phyloP scores from a whole-genome alignment of 2,113 vertebrate genomes.

The Pomatorhinus ruficollis region DNA sequence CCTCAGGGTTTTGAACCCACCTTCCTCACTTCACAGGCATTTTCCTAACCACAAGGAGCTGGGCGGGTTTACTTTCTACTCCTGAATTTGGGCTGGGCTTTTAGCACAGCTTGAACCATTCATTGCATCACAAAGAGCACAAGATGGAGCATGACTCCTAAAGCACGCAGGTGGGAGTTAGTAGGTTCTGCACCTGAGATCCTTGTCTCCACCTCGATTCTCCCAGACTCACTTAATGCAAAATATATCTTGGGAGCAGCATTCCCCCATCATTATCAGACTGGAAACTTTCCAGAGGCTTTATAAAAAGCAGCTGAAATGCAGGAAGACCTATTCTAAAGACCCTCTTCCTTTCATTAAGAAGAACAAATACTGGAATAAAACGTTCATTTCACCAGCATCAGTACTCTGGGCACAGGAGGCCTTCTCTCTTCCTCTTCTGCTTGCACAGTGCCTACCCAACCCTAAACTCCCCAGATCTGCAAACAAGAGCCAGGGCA shows the following conservation, averaged over 20 bases:
- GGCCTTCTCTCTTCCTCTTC: not conserved
- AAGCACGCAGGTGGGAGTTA: not conserved
- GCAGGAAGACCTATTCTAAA: not conserved
- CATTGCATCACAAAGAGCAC: not conserved
- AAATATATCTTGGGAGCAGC: conserved; percentile 1
- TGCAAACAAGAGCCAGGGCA: not conserved
- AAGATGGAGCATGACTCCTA: conserved; percentile 39
- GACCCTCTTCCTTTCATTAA: not conserved
- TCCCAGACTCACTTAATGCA: conserved; percentile 6
- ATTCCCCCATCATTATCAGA: not conserved
- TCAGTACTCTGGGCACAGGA: not conserved
- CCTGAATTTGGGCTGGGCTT: conserved; percentile 19
- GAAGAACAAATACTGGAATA: not conserved
- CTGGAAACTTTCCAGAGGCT: not conserved
- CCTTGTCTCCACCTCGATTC: not conserved
- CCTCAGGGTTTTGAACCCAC: not conserved
- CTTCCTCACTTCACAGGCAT: not conserved
- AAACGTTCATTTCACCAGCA: rapidly evolving
- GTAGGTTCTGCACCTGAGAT: not conserved
- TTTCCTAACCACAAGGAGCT: not conserved
- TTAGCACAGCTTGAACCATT: not conserved
- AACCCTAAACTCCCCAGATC: not conserved
- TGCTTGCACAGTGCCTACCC: not conserved
- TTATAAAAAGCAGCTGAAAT: not conserved
- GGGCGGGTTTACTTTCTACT: not conserved